Base-by-base conservation (phyloP, 1,140 invertebrate genomes). In the Dufourea novaeangliae region DNA sequence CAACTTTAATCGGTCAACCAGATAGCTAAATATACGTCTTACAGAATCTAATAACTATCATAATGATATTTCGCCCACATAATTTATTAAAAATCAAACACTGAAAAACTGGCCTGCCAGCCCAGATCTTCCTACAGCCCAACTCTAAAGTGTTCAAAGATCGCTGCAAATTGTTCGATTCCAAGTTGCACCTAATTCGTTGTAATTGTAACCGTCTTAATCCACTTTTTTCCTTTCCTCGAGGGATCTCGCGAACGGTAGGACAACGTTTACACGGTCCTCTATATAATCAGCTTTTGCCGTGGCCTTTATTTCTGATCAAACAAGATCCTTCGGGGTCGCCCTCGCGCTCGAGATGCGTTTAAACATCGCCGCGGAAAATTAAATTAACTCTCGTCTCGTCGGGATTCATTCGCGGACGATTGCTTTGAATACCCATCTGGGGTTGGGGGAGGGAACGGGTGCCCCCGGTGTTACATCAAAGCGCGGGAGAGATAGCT, bases 311-410 rank as follows among this genome's bases (percentile, higher is more conserved):
- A 34, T 44, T 29, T 76, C 20, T 25, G 66, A 69, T 39, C 54
- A 76, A 76, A 61, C 54, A 50, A 22, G 11, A 44, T 27, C 34
- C 11, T 22, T 52, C 29, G 37, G n/a, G 46, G 34, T 41, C 25
- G 8, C 2, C 14, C 34, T 44, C 17, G 25, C 29, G 27, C 39
- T 14, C 34, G 34, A 29, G 54, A 64, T 41, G 27, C 54, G 54
- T 34, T 37, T 59, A 59, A 68, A 75, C 73, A 68, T 68, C 63
- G 12, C 5, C 34, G 34, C 20, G 74, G 67, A 62, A 77, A 52
- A 70, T 70, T 77, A 70, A 77, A 77, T 70, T 70, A 77, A 70
- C 56, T 70, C 41, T 12, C 34, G 32, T 32, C 57, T 52, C 17
- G 39, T 61, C 41, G 39, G 50, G 54, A 61, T 50, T 59, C 66